Evolutionary conservation across 2,888 invertebrate genomes (phyloP), one percentile per base, ranked within the genome.

Genomic region (Euclidia mi): DNA sequence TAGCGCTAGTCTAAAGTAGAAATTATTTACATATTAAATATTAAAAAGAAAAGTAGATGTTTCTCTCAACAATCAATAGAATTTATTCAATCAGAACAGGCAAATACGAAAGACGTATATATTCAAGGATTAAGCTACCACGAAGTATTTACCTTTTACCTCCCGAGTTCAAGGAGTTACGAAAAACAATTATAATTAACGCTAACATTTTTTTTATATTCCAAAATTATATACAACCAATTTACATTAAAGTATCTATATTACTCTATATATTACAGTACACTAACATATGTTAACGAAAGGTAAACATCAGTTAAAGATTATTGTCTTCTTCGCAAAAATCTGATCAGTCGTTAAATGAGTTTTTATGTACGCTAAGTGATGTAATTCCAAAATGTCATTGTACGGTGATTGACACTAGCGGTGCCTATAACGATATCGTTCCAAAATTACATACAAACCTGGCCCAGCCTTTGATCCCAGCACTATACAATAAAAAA

Each of bases 181-280:
- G 41, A 50, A 63, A 66, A 73, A 74, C 56, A 64, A 58, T 58
- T 51, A 55, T 32, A 62, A 65, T 63, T 74, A 62, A 65, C 34
- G 41, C 78, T 82, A 59, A 75, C 72, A 81, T n/a, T 76, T 79
- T 79, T 71, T 76, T 78, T 65, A 75, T 76, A 73, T 79, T 85
- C 70, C 79, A 83, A 87, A 85, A 89, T 85, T 92, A 93, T 94
- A 81, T 94, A 94, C 94, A 94, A 92, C 89, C 92, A 92, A 92
- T 94, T 86, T 92, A 94, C 91, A 93, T 74, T 69, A 83, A 78
- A 78, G 71, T 84, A 83, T 81, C 68, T 72, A 70, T 49, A 52
- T 45, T 56, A 63, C 52, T 55, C 76, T 82, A 80, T 82, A 82
- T 80, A 65, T 76, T 84, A 84, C 79, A 82, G 49, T 76, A 70